Percentiles rank a stretch among this genome's conserved stretches.
These are phyloP conservation scores for Sepiola atlantica DNA, from an alignment of 2,888 invertebrate species.

Conservation along the genomic window DNA sequence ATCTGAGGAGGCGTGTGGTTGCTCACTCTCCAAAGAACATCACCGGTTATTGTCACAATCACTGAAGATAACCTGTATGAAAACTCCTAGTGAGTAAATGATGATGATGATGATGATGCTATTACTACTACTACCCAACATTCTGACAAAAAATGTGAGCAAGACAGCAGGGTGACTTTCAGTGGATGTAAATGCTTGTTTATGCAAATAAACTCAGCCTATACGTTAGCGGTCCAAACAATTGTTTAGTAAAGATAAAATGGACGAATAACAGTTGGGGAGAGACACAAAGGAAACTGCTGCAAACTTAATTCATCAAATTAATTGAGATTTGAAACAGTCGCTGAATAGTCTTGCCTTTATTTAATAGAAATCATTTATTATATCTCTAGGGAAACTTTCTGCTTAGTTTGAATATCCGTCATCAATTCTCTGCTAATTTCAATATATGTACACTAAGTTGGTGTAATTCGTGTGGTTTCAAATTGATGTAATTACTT, in stretches of 20 bases:
- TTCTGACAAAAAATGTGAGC: neutral
- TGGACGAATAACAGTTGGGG: neutral
- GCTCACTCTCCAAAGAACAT: too few species aligned
- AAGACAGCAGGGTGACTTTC: neutral
- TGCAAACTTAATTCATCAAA: neutral
- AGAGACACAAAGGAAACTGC: neutral
- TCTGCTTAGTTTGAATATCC: neutral
- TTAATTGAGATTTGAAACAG: slow-evolving; percentile 32
- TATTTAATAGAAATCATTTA: too few species aligned
- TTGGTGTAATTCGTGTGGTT: slow-evolving; percentile 14
- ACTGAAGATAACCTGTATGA: too few species aligned
- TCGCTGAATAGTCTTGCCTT: neutral
- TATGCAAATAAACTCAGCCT: neutral
- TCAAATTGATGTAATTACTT: neutral
- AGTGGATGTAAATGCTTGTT: neutral
- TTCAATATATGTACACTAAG: neutral
- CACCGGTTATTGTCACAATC: too few species aligned
- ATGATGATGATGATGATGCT: too few species aligned
- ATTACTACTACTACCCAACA: too few species aligned
- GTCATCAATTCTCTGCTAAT: neutral
- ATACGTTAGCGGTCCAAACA: neutral
- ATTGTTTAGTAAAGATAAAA: too few species aligned
- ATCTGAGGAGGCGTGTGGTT: too few species aligned
- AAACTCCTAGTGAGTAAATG: too few species aligned
- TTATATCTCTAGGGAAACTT: neutral